A percentile compares a stretch with the other conserved stretches of the same genome.
phyloP scores from a whole-genome alignment of 1,140 invertebrate species.

The Anastrepha obliqua region DNA sequence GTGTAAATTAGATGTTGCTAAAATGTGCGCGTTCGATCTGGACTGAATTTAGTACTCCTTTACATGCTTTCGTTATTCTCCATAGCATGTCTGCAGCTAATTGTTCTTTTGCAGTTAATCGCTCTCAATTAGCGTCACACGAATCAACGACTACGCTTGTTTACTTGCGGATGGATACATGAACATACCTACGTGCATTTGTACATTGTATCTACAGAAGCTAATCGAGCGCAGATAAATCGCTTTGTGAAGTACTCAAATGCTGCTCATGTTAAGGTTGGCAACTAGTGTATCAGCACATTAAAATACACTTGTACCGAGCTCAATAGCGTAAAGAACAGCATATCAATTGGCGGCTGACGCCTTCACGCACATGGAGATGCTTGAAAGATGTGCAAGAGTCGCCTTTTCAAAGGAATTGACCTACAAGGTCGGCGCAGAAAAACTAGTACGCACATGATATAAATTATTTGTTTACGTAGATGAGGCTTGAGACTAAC shows the following conservation, averaged over 20 bases:
- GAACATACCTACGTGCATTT: too few relatives aligned
- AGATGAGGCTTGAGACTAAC: not conserved
- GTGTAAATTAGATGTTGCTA: too few relatives aligned
- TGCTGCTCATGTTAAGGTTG: not conserved
- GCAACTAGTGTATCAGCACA: not conserved
- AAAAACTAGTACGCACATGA: not conserved
- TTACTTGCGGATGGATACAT: not conserved
- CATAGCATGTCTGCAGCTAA: conserved; percentile 29
- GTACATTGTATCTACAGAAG: too few relatives aligned
- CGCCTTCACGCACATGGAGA: not conserved
- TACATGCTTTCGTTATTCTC: not conserved
- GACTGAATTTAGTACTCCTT: too few relatives aligned
- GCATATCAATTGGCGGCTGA: not conserved
- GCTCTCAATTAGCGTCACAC: conserved; percentile 27
- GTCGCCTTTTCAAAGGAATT: not conserved
- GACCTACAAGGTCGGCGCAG: not conserved
- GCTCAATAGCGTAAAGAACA: too few relatives aligned
- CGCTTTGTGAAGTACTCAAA: not conserved
- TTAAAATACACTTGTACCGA: not conserved
- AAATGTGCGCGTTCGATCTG: too few relatives aligned
- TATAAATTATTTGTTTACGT: not conserved
- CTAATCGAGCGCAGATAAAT: not conserved
- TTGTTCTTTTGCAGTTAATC: conserved; percentile 47
- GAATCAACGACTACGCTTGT: not conserved
- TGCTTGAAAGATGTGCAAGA: not conserved